Evolutionary conservation across 53 echinoderm and acorn worm species (phyloP), one percentile per base, ranked within the genome.

Genomic region (Antedon mediterranea): DNA sequence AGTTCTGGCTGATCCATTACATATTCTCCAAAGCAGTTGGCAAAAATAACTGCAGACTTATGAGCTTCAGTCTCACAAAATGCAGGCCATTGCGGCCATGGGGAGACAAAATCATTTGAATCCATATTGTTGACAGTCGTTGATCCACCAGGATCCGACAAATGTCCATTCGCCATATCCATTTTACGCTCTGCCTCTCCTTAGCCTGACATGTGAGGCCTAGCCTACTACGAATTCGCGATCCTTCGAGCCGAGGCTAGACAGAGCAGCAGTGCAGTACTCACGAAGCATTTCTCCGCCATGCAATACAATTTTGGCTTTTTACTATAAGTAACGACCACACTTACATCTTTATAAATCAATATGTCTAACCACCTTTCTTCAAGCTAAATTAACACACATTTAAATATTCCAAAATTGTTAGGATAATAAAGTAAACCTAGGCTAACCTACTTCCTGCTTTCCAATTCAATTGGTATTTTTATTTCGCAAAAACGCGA

Each of bases 31-130:
- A 90, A 90, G 72, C 81, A 83, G 29, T 82, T 71, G 79, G 93
- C 87, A 43, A 85, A 93, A 30, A 77, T 77, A 18, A 84, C 85
- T 28, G 93, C 93, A 0, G 93, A 85, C 37, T 87, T 89, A 75
- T 92, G 92, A 32, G 97, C 97, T 41, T 97, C 91, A 14, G 85
- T 90, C 81, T 97, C 97, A 79, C 97, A 97, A 77, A 97, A 88
- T 78, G 92, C 97, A 44, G 73, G 78, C 79, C 84, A 57, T 33
- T 44, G 57, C 1, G 57, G 57, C 57, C 57, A 57, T 2, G 57
- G 23, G 23, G 57, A 57, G 2, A 57, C 9, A 57, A 26, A 57
- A 57, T 57, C 57, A 57, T 13, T 57, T 18, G 57, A 57, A 18
- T 57, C 57, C 57, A 57, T 57, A 57, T 18, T 23, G 57, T 23